These are phyloP conservation scores for Frieseomelitta varia DNA, from an alignment of 1,140 invertebrate species.

Conservation along the genomic window DNA sequence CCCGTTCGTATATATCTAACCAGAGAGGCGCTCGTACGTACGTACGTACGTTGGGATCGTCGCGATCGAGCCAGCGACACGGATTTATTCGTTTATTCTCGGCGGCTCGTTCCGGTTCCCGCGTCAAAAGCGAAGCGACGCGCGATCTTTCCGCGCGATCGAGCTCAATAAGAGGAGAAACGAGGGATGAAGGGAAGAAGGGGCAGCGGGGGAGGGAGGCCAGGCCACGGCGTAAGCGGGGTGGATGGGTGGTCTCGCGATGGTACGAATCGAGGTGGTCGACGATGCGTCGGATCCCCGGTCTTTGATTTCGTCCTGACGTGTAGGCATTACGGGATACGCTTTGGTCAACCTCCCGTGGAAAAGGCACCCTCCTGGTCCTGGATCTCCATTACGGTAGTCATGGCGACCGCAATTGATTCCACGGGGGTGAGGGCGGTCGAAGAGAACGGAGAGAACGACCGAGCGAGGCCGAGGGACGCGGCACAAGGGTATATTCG, in stretches of 20 bases:
- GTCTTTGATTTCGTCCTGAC: slow-evolving; percentile 78
- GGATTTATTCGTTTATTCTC: slow-evolving; percentile 40
- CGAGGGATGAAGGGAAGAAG: slow-evolving; percentile 1
- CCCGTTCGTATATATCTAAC: too few relatives aligned
- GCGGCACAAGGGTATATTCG: slow-evolving; percentile 61
- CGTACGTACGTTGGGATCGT: too few relatives aligned
- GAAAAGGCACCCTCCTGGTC: slow-evolving; percentile 78
- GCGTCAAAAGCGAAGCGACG: slow-evolving; percentile 25
- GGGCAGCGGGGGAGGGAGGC: not conserved
- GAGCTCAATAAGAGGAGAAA: slow-evolving; percentile 44
- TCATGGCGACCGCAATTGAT: slow-evolving; percentile 81
- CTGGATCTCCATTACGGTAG: slow-evolving; percentile 81
- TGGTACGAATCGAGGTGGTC: slow-evolving; percentile 45
- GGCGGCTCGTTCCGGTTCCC: not conserved
- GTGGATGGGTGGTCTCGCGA: not conserved
- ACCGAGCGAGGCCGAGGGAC: slow-evolving; percentile 56
- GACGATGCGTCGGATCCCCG: slow-evolving; percentile 63
- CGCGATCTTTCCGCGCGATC: slow-evolving; percentile 53
- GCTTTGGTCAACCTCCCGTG: slow-evolving; percentile 79
- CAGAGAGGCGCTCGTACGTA: too few relatives aligned
- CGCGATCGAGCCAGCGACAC: not conserved
- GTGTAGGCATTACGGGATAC: slow-evolving; percentile 70
- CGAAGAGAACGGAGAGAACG: slow-evolving; percentile 64
- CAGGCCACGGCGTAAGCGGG: too few relatives aligned
- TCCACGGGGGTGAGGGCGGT: slow-evolving; percentile 72